Base-by-base conservation (phyloP, 2,797 vertebrate species). In the Eurystomus glaucurus region DNA sequence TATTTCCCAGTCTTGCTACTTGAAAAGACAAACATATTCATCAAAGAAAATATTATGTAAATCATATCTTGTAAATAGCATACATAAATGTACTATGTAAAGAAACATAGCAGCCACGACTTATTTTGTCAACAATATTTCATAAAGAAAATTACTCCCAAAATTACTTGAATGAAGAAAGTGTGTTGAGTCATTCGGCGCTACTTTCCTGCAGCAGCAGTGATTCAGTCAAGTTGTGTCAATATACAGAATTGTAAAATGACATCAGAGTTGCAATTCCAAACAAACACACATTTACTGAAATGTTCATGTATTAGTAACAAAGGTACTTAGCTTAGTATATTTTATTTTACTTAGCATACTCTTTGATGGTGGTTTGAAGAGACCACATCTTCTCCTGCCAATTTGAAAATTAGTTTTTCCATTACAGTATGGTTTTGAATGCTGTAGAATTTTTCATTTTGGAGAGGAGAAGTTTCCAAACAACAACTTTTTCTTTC, bases 71-170 rank as follows among this genome's bases (percentile, higher is more conserved):
- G 69, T 58, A 93, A 92, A 92, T 61, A 90, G 41, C 31, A 85
- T 19, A 28, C 4, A 33, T 51, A 92, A 78, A 58, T 4, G 64
- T 78, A 71, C 23, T 76, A 66, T 55, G 70, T 76, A 87, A 94
- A 95, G 76, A 95, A 95, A 88, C 58, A 78, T 2, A 82, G 69
- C n/a, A 93, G 65, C 29, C 39, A 68, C 71, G 12, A 86, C 20
- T 88, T 86, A 66, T 81, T 92, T 97, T 87, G 61, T 81, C 57
- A 95, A 88, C 52, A 90, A 52, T 23, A 86, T 54, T 88, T 90
- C 72, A 91, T 90, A 75, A 64, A 45, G 50, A 90, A 83, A 84
- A 93, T 29, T 20, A 9, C 7, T 92, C 90, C 61, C 41, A 84
- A 88, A 88, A 35, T 60, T 6, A 85, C 83, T 70, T 90, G 25